These are phyloP conservation scores for Mystacides longicornis DNA, from an alignment of 2,888 invertebrate species.

Conservation along the genomic window DNA sequence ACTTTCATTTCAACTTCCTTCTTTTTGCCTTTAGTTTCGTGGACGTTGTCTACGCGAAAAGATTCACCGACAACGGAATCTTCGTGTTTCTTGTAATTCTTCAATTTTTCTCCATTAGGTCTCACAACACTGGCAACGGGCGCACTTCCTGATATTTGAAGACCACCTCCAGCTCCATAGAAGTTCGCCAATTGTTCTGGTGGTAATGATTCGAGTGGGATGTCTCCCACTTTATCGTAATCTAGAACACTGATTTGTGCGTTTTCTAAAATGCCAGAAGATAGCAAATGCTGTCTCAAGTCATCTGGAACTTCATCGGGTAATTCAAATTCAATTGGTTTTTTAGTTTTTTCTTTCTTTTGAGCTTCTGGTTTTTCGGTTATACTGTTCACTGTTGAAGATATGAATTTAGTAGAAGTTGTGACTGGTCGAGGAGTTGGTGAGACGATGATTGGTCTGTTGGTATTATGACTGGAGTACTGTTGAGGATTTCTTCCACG, in stretches of 20 bases:
- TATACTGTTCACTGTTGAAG: slow-evolving; percentile 44
- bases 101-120: slow-evolving; percentile 53
- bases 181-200: slow-evolving; percentile 82
- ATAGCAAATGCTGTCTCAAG: slow-evolving; percentile 69
- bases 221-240: slow-evolving; percentile 83
- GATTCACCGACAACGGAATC: slow-evolving; percentile 48
- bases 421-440: slow-evolving; percentile 35
- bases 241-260: slow-evolving; percentile 83
- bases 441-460: slow-evolving; percentile 34
- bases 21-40: slow-evolving; percentile 38
- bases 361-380: slow-evolving; percentile 41
- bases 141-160: slow-evolving; percentile 64
- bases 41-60: slow-evolving; percentile 38
- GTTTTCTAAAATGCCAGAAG: slow-evolving; percentile 79
- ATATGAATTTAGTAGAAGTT: slow-evolving; percentile 42
- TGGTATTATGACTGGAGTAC: slow-evolving; percentile 35
- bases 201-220: slow-evolving; percentile 72
- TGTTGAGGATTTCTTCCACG: slow-evolving; percentile 20
- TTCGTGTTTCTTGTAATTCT: slow-evolving; percentile 38
- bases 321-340: slow-evolving; percentile 50
- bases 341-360: slow-evolving; percentile 50
- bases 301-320: slow-evolving; percentile 88
- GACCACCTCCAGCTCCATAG: slow-evolving; percentile 74
- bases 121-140: slow-evolving; percentile 60
- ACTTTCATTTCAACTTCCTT: slow-evolving; percentile 78